Conservation (phyloP, 2,113 vertebrate species). For the Enhydra lutris region DNA sequence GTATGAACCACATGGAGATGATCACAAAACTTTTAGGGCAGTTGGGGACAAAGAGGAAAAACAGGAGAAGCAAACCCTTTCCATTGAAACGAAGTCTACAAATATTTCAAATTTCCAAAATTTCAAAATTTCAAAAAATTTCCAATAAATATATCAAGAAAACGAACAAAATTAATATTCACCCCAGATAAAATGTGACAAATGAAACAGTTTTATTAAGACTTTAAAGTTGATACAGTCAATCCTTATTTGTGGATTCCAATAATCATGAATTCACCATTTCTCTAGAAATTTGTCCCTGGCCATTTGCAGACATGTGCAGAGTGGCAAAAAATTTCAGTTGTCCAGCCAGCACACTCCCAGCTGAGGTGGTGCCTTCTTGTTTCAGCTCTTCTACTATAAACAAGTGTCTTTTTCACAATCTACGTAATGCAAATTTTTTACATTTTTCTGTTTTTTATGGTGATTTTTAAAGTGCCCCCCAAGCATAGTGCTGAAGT, state of each 20-base stretch:
- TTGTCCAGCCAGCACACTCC: not conserved
- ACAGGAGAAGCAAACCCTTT: not conserved
- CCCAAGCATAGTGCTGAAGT: not conserved
- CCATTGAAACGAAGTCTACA: not conserved
- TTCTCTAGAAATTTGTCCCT: not conserved
- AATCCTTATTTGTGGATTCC: not conserved
- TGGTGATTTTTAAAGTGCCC: not conserved
- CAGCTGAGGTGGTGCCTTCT: not conserved
- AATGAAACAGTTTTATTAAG: conserved; percentile 18
- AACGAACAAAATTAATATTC: not conserved
- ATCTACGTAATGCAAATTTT: not conserved
- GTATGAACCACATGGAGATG: not conserved
- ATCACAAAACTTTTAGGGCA: conserved; percentile 24
- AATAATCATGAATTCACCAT: not conserved
- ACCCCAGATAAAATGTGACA: not conserved
- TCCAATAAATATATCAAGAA: not conserved
- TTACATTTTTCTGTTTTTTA: not conserved
- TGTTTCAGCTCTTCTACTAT: not conserved
- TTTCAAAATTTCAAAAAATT: not conserved
- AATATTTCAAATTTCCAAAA: not conserved
- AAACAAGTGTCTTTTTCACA: not conserved
- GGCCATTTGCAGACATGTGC: not conserved
- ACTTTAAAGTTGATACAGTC: not conserved
- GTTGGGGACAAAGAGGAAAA: not conserved
- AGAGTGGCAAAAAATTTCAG: not conserved